Evolutionary conservation across 1,140 invertebrate species (phyloP).

Genomic region (Dreissena polymorpha): DNA sequence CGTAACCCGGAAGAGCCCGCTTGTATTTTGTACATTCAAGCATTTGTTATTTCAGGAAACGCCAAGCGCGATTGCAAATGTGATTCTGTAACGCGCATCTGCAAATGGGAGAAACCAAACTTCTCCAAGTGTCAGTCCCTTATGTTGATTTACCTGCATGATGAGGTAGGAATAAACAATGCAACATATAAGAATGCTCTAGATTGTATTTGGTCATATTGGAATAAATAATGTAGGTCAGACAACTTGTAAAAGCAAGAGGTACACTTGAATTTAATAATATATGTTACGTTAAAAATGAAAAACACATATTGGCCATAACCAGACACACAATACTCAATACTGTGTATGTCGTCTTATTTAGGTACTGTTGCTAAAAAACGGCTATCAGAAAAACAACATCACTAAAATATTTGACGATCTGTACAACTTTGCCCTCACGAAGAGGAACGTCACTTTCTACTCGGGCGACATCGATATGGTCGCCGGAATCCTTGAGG

Average conservation of each 20-base stretch:
- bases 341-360: not conserved
- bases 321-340: too few species aligned
- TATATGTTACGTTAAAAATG: too few species aligned
- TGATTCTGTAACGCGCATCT: not conserved
- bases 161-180: conserved; percentile 43
- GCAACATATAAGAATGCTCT: too few species aligned
- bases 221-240: too few species aligned
- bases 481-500: conserved; percentile 37
- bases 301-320: too few species aligned
- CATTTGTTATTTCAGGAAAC: conserved; percentile 48
- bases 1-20: too few species aligned
- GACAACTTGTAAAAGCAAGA: too few species aligned
- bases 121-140: conserved; percentile 59
- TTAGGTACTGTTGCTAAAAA: conserved; percentile 50
- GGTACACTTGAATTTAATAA: too few species aligned
- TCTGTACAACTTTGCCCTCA: conserved; percentile 40
- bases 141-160: conserved; percentile 46
- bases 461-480: conserved; percentile 49
- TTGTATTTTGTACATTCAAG: too few species aligned
- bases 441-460: conserved; percentile 20
- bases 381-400: conserved; percentile 56
- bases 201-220: too few species aligned
- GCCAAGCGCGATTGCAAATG: conserved; percentile 54
- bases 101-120: conserved; percentile 58
- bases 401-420: conserved; percentile 47